phyloP scores from a whole-genome alignment of 2,888 invertebrate species.

The Dorcus hopei region DNA sequence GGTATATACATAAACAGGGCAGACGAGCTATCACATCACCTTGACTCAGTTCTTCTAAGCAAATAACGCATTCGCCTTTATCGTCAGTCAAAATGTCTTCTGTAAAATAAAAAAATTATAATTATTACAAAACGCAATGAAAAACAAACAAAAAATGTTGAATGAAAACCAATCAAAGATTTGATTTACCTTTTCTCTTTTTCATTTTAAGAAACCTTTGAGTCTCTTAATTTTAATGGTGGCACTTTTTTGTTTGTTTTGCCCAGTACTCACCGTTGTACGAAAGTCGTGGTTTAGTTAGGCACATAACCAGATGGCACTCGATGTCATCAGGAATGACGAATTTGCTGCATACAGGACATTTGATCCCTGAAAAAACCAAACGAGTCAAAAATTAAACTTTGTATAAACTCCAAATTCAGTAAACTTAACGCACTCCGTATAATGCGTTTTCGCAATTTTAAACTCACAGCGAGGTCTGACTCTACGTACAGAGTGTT shows the following conservation, averaged over 20 bases:
- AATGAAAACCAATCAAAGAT: not conserved
- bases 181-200: not conserved
- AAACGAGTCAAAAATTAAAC: slow-evolving; percentile 5
- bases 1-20: slow-evolving; percentile 99
- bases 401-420: too few relatives aligned
- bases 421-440: too few relatives aligned
- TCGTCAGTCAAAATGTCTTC: slow-evolving; percentile 95
- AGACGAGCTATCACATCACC: slow-evolving; percentile 97
- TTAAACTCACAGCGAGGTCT: too few relatives aligned
- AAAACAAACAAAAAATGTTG: not conserved
- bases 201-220: not conserved
- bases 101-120: slow-evolving; percentile 53
- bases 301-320: slow-evolving; percentile 98
- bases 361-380: slow-evolving; percentile 86
- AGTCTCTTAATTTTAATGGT: not conserved
- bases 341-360: slow-evolving; percentile 98
- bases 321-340: slow-evolving; percentile 98
- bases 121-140: not conserved
- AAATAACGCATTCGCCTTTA: slow-evolving; percentile 98
- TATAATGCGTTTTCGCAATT: too few relatives aligned
- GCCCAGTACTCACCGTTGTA: slow-evolving; percentile 82
- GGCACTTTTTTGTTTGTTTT: not conserved
- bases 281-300: slow-evolving; percentile 96
- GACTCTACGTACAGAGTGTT: too few relatives aligned
- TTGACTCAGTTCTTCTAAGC: slow-evolving; percentile 92